Evolutionary conservation across 2,113 vertebrate genomes (phyloP), one percentile per base, ranked within the genome.

Genomic region (Dicentrarchus labrax): DNA sequence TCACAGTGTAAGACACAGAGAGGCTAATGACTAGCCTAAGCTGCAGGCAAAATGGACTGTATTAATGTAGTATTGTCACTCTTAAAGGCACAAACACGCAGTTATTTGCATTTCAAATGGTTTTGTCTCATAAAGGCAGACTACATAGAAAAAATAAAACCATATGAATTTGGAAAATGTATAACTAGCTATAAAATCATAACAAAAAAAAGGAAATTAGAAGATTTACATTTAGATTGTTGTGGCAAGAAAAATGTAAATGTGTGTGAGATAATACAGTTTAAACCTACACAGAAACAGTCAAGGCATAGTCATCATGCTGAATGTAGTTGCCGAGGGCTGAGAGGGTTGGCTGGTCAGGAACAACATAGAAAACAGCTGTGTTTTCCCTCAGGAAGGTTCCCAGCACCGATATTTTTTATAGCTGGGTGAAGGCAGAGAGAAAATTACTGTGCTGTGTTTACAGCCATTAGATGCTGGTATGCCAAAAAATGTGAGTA

Each of bases 21-120:
- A 90, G 88, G 81, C 80, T 91, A 93, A 92, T 91, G 89, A 92
- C 82, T 66, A 76, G 78, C 36, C 47, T 65, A 61, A 85, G 86
- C 91, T 87, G 53, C 80, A 70, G 76, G 87, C 91, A 87, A 82
- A 77, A 54, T 47, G 48, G 13, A 64, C 77, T 74, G 53, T 61
- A 86, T 82, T 85, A 77, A 86, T 83, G 78, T 80, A 80, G 51
- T 66, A 53, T 67, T 76, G 30, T 30, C 48, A 45, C 64, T 70
- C 78, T 86, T 53, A 78, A 72, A 54, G 79, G n/a, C 57, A 56
- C 41, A 83, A 62, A 76, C 67, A 60, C 39, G 0, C n/a, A n/a
- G 48, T 82, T 79, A 66, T 80, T 66, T 76, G 45, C 11, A 72
- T 83, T 84, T 56, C 10, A 80, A 67, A 61, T 50, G 36, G 1